Base-by-base conservation (phyloP, 1,140 invertebrate genomes). In the Carcinoscorpius rotundicauda region DNA sequence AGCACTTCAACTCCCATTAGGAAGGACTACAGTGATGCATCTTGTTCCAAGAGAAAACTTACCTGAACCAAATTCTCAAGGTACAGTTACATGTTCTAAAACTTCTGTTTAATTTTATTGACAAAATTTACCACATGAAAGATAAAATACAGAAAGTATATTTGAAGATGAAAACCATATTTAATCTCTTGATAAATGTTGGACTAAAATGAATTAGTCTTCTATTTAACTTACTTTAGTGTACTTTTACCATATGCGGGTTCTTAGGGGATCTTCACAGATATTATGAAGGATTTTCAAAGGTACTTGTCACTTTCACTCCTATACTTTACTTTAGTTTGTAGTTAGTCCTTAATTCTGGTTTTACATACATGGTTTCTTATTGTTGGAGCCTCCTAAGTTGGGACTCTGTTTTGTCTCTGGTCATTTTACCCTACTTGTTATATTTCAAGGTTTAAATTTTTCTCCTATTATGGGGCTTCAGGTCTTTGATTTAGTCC, bases 11-110 rank as follows among this genome's bases (percentile, higher is more conserved):
- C 85, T 98, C 76, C 93, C 93, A 68, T 85, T 91, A 72, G 94
- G 93, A 71, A 95, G 94, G 81, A 98, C 95, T 71, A 97, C 94
- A 76, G 97, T 98, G 73, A 99, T 99, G 97, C 97, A 99, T 83
- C 85, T 99, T 72, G 95, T 99, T 75, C 93, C 96, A 70, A 85
- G 97, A 79, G 97, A 99, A 82, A 97, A 97, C 80, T 84, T 99
- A 77, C 96, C 96, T 73, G 95, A 98, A 82, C 95, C 96, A 71
- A 98, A 98, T 82, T 95, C 92, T 76, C 93, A 95, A 87, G 93
- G 93, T 96, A 80, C 65, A 68, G 48, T 62, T 9, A 67, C 49
- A 51, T 55, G 52, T 57, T 29, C 9, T 64, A 10, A 71, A 29
- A 29, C 29, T 29, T 29, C 29, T 3, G 8, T 60, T 49, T 9